Evolutionary conservation across 2,797 vertebrate genomes (phyloP), one percentile per base, ranked within the genome.

Genomic region (Sebastes jordani): DNA sequence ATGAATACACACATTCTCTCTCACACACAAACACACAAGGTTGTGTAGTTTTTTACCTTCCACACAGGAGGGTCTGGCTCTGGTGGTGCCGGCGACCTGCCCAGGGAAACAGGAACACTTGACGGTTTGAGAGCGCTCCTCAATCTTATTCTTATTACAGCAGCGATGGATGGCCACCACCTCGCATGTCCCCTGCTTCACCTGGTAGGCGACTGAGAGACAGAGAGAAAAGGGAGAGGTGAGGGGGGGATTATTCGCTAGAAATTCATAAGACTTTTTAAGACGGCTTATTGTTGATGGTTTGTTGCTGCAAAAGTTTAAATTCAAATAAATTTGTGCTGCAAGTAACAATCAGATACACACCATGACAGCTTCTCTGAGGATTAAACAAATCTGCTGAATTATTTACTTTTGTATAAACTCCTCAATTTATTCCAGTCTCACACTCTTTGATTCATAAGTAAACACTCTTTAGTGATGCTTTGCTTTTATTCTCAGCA

Each of bases 41-140:
- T 5, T 52, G 25, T 16, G 5, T 18, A 11, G n/a, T 4, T 34
- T 76, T 65, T 95, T 97, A 99, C 98, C 98, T 97, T 99, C 98
- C 70, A 99, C 98, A 1, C 98, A 99, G 3, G 98, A 99, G 65
- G 98, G 98, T 90, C 97, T 95, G 2, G 97, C 95, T 71, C 96
- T 94, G 0, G 98, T 99, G 2, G 98, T 99, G 13, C 98, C 98
- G 0, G 98, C 98, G 6, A 99, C 98, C 93, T 99, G 98, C 2
- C 98, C 98, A 0, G 97, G 98, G 91, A 98, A 97, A 93, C 98
- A 99, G 82, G 98, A 99, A 70, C 98, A 99, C 92, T 99, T 99
- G 92, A 99, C 97, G 0, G 98, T 99, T 78, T 99, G 98, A 0
- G 98, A 99, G 7, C 97, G 96, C 82, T 99, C 98, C 86, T 99